Conservation (phyloP, 2,888 invertebrate genomes). For the Eilema griseolum region DNA sequence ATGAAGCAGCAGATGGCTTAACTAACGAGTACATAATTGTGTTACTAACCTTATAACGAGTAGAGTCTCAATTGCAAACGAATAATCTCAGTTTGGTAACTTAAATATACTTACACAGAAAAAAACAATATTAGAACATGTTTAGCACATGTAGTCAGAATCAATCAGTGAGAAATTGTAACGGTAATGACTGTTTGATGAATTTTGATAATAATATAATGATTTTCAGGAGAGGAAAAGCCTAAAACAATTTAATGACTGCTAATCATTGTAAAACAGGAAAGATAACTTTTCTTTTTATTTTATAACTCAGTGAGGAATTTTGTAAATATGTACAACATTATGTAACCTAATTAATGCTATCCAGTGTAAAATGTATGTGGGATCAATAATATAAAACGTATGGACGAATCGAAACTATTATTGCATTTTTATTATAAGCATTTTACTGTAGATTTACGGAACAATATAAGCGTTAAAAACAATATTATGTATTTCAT, state of each 20-base stretch:
- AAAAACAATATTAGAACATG: too few species aligned
- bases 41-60: not conserved
- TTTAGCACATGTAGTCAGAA: too few species aligned
- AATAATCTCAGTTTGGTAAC: not conserved
- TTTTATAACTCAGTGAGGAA: not conserved
- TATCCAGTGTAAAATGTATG: not conserved
- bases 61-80: not conserved
- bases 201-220: not conserved
- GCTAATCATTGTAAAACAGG: not conserved
- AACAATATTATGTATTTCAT: conserved; percentile 24
- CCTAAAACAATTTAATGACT: not conserved
- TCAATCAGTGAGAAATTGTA: not conserved
- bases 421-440: conserved; percentile 49
- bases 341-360: not conserved
- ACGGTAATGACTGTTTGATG: too few species aligned
- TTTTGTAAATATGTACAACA: not conserved
- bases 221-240: not conserved
- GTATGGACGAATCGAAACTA: conserved; percentile 29
- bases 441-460: conserved; percentile 40
- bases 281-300: not conserved
- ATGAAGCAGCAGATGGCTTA: not conserved
- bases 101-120: too few species aligned
- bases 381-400: conserved; percentile 26
- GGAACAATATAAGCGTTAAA: conserved; percentile 37
- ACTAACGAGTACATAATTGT: not conserved